A percentile compares a stretch with the other conserved stretches of the same genome.
Evolutionary conservation across 2,888 invertebrate species (phyloP).

Genomic region (Nowickia ferox): DNA sequence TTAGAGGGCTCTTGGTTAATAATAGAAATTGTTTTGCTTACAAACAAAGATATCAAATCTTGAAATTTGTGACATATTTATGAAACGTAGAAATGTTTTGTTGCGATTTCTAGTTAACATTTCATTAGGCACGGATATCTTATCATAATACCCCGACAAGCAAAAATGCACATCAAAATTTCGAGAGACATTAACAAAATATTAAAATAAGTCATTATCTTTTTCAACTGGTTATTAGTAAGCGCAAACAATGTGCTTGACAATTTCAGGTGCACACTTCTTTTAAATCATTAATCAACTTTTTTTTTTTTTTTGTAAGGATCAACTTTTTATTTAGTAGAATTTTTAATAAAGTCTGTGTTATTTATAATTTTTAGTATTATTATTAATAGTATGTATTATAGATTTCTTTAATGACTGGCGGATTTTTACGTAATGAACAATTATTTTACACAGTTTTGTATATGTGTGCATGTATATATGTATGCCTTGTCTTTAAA

Average conservation of each 20-base stretch:
- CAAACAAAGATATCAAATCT: conserved; percentile 21
- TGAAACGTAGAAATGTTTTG: neutral
- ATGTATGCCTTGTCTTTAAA: conserved; percentile 42
- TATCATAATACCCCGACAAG: conserved; percentile 58
- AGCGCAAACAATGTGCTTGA: neutral
- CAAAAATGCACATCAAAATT: conserved; percentile 33
- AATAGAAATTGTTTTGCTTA: neutral
- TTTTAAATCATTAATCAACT: conserved; percentile 13
- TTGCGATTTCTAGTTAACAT: conserved; percentile 27
- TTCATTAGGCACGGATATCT: conserved; percentile 52
- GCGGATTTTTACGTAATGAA: conserved; percentile 39
- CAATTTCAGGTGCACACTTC: neutral
- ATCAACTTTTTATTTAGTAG: conserved; percentile 51
- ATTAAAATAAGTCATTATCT: conserved; percentile 11
- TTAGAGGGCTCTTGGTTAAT: neutral
- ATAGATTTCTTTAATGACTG: conserved; percentile 30
- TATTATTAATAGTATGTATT: conserved; percentile 16
- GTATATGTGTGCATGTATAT: neutral
- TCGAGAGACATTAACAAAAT: conserved; percentile 4
- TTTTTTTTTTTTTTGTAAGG: conserved; percentile 9
- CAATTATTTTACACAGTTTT: conserved; percentile 46
- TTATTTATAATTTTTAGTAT: neutral
- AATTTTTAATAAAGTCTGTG: conserved; percentile 39
- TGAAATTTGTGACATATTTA: conserved; percentile 32
- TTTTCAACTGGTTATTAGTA: neutral